A percentile compares a stretch with the other conserved stretches of the same genome.
These are phyloP conservation scores for Euura lappo DNA, from an alignment of 1,140 invertebrate species.

Conservation along the genomic window DNA sequence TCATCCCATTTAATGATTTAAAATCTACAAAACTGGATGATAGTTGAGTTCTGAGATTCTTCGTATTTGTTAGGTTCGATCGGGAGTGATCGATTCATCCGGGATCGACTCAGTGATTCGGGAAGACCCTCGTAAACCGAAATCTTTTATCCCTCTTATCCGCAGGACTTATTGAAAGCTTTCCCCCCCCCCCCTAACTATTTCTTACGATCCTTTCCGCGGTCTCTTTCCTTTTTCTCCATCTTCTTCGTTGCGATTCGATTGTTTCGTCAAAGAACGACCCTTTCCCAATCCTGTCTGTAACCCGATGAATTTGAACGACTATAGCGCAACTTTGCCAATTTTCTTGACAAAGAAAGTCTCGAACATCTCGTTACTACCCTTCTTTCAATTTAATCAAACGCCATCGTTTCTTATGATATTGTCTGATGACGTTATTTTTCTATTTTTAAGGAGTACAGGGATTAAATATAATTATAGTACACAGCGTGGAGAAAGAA, in stretches of 20 bases:
- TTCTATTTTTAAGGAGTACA: too few relatives aligned
- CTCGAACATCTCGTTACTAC: neutral
- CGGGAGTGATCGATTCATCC: neutral
- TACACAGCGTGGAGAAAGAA: too few relatives aligned
- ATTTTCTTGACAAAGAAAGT: neutral
- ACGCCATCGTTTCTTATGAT: neutral
- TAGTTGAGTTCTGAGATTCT: too few relatives aligned
- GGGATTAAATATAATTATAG: too few relatives aligned
- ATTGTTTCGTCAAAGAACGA: too few relatives aligned
- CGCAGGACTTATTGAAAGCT: neutral
- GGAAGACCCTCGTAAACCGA: neutral
- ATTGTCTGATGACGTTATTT: too few relatives aligned
- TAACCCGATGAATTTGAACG: neutral
- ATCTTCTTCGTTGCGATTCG: too few relatives aligned
- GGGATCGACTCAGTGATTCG: neutral
- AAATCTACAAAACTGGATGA: too few relatives aligned
- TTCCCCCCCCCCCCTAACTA: neutral
- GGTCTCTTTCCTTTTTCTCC: too few relatives aligned
- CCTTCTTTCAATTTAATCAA: neutral
- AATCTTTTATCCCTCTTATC: slow-evolving; percentile 13
- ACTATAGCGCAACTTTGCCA: neutral
- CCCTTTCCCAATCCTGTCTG: too few relatives aligned
- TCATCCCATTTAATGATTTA: too few relatives aligned
- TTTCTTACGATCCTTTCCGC: too few relatives aligned
- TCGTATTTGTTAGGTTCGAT: neutral